Conservation (phyloP, 1,140 invertebrate species). For the Atta cephalotes region DNA sequence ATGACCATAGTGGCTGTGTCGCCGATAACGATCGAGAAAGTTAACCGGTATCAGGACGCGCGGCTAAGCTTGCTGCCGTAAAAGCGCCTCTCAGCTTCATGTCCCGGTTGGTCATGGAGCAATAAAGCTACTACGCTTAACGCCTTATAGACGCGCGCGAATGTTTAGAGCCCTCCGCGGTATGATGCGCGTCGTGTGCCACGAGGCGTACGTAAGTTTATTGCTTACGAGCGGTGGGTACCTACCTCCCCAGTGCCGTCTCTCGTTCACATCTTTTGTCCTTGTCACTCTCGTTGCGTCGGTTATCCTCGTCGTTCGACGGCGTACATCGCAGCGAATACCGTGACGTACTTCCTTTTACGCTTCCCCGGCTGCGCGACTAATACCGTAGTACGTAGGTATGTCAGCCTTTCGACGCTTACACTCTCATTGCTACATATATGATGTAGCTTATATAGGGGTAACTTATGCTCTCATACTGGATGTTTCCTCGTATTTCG, state of each 20-base stretch:
- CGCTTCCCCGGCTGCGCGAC: constrained; percentile 22
- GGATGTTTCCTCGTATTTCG: constrained; percentile 5
- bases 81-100: constrained; percentile 56
- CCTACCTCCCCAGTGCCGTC: not conserved
- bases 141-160: constrained; percentile 70
- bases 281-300: constrained; percentile 35
- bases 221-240: constrained; percentile 64
- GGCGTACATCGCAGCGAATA: not conserved
- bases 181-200: constrained; percentile 65
- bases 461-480: constrained; percentile 23
- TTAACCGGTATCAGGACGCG: constrained; percentile 70
- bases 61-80: constrained; percentile 68
- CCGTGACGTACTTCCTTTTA: constrained; percentile 47
- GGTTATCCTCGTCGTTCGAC: constrained; percentile 55
- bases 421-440: constrained; percentile 8
- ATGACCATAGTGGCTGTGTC: constrained; percentile 53
- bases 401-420: not conserved
- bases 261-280: constrained; percentile 1
- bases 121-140: constrained; percentile 72
- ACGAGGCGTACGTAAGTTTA: constrained; percentile 66
- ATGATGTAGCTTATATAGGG: constrained; percentile 11
- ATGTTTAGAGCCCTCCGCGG: constrained; percentile 70
- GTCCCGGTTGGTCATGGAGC: constrained; percentile 62
- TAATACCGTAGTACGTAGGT: constrained; percentile 25
- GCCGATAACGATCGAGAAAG: constrained; percentile 72